Conservation (phyloP, 2,888 invertebrate genomes). For the Tipula helvola region DNA sequence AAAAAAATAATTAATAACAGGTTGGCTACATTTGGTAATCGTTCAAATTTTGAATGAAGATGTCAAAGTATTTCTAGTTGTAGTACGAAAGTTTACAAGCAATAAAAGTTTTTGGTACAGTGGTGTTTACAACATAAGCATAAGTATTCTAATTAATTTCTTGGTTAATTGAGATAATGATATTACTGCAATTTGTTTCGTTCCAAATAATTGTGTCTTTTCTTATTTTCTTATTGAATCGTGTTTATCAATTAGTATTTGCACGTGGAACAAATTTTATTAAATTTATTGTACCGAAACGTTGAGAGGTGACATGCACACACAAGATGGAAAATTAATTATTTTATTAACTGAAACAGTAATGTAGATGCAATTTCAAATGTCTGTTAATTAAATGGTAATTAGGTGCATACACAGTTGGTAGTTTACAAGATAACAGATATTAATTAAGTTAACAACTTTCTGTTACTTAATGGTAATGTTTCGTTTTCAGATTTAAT, state of each 20-base stretch:
- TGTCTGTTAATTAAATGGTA: neutral
- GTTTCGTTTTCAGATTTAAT: too few relatives aligned
- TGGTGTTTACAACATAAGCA: neutral
- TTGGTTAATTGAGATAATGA: neutral
- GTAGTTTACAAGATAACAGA: too few relatives aligned
- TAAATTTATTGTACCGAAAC: neutral
- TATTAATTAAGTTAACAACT: too few relatives aligned
- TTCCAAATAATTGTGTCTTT: neutral
- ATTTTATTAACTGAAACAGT: neutral
- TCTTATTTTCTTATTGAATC: neutral
- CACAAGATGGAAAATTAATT: neutral
- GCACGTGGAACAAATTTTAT: neutral
- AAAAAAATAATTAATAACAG: neutral
- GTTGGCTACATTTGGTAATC: neutral
- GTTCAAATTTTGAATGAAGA: neutral
- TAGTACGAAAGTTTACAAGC: neutral
- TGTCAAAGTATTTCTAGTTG: neutral
- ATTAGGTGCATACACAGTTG: neutral
- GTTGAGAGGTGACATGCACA: neutral
- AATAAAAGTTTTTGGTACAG: neutral
- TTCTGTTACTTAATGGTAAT: too few relatives aligned
- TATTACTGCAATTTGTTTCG: neutral
- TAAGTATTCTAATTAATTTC: neutral
- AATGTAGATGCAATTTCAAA: neutral
- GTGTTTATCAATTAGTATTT: neutral